A percentile compares a stretch with the other conserved stretches of the same genome.
These are phyloP conservation scores for Amyelois transitella DNA, from an alignment of 1,140 invertebrate species.

Conservation along the genomic window DNA sequence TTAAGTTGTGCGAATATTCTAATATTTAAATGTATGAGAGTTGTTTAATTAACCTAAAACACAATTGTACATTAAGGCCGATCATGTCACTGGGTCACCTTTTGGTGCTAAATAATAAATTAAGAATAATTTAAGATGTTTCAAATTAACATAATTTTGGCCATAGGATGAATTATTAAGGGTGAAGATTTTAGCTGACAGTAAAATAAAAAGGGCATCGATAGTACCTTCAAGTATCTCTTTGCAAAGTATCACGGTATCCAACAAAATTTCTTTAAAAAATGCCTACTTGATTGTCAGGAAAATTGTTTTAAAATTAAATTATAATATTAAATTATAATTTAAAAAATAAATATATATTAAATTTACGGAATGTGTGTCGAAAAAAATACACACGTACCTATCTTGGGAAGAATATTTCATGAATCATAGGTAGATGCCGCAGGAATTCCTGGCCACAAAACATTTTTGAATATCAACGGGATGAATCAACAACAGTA, in stretches of 20 bases:
- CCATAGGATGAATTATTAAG: slow-evolving; percentile 14
- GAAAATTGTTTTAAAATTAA: too few relatives aligned
- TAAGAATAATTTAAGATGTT: neutral
- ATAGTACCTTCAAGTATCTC: neutral
- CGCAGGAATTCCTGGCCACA: slow-evolving; percentile 25
- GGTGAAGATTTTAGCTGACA: slow-evolving; percentile 12
- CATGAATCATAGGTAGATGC: slow-evolving; percentile 24
- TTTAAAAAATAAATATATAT: neutral
- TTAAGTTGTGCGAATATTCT: neutral
- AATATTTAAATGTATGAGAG: too few relatives aligned
- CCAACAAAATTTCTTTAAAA: slow-evolving; percentile 20
- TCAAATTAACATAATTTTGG: neutral
- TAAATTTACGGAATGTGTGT: neutral
- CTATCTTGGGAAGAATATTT: slow-evolving; percentile 1
- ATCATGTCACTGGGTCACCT: neutral
- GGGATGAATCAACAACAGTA: slow-evolving; percentile 35
- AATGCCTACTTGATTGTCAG: too few relatives aligned
- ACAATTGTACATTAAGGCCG: neutral
- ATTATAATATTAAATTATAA: too few relatives aligned
- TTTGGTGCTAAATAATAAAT: neutral
- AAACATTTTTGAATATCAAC: slow-evolving; percentile 22
- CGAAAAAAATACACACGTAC: slow-evolving; percentile 1
- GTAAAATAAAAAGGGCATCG: too few relatives aligned
- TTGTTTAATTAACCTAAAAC: neutral
- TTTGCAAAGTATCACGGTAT: slow-evolving; percentile 6